Evolutionary conservation across 2,797 vertebrate genomes (phyloP), one percentile per base, ranked within the genome.

Genomic region (Buceros bicornis): DNA sequence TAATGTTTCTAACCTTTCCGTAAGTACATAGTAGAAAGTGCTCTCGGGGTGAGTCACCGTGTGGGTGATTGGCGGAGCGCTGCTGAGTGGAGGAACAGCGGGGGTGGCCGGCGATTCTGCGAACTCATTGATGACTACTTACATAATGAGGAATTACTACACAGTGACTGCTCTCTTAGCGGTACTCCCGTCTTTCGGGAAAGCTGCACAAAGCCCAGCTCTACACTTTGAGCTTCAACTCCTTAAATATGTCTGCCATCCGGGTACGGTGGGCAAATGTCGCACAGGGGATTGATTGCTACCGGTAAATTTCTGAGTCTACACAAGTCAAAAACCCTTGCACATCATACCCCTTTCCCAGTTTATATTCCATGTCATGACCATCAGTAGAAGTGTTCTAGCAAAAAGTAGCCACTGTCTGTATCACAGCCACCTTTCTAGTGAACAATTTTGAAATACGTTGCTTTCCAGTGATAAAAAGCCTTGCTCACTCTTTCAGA

Each of bases 1-100:
- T 89, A 90, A 97, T 94, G 77, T 94, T 94, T 92, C 89, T 95
- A 93, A 94, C 93, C 94, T 95, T 97, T 96, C 37, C 4, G 0
- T 90, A 73, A 95, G 85, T 62, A 45, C 54, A 29, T 5, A 69
- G 81, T 29, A 86, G 88, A 96, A 95, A 94, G 80, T 62, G 88
- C 73, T 92, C 48, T 73, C 40, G 0, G 65, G 47, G 61, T 96
- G 96, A 97, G 90, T 96, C 95, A 96, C 31, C 35, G 93, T 91
- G 96, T 96, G 94, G 96, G 96, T 95, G 94, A 95, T 48, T 94
- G 94, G 88, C 88, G 76, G 82, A 86, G 37, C 0, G 6, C 43
- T 76, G 84, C 76, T 5, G 65, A 84, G 79, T 28, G 31, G 82
- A 88, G 65, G 94, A 95, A 82, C 94, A 97, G 89, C 1, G 56